Evolutionary conservation across 1,140 invertebrate genomes (phyloP).

Genomic region (Drusus annulatus): DNA sequence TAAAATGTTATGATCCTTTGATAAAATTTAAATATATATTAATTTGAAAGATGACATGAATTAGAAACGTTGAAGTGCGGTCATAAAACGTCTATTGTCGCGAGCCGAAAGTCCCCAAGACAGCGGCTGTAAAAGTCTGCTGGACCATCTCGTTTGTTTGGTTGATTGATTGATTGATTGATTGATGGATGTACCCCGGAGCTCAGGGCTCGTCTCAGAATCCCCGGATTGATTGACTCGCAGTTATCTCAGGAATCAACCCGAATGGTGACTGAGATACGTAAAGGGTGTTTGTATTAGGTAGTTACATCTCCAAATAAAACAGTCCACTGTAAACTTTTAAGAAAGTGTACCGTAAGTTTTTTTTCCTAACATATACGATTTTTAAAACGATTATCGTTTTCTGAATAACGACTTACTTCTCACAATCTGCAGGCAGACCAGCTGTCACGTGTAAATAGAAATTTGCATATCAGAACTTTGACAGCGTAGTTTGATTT

Average conservation of each 20-base stretch:
- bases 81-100: background rate
- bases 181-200: background rate
- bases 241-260: background rate
- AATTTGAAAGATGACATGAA: background rate
- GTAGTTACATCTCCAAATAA: background rate
- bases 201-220: background rate
- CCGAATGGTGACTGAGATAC: constrained; percentile 8
- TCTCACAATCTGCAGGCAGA: too few relatives aligned
- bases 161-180: background rate
- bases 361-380: too few relatives aligned
- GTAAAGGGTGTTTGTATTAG: background rate
- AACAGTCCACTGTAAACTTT: too few relatives aligned
- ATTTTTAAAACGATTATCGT: too few relatives aligned
- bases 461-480: too few relatives aligned
- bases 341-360: too few relatives aligned
- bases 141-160: background rate
- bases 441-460: too few relatives aligned
- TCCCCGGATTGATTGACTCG: background rate
- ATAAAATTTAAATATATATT: too few relatives aligned
- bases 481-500: too few relatives aligned
- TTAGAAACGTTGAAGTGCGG: background rate
- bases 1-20: too few relatives aligned
- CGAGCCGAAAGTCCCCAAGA: background rate
- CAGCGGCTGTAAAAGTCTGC: background rate
- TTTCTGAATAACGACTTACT: too few relatives aligned